Percentiles rank a stretch among this genome's conserved stretches.
Conservation (phyloP, 2,888 invertebrate genomes). For the Cryptophagus acutangulus region DNA sequence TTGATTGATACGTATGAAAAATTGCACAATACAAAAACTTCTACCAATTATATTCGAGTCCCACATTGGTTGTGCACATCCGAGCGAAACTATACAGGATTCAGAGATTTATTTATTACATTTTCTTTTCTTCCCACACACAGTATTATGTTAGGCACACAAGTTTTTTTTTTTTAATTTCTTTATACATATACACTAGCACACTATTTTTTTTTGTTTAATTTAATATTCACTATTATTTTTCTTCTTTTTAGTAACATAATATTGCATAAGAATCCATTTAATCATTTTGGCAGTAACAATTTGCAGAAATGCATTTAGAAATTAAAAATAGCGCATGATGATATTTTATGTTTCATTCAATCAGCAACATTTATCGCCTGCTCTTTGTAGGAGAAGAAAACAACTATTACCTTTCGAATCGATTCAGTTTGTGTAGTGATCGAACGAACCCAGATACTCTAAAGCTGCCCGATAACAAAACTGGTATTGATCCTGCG, state of each 20-base stretch:
- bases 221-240: slow-evolving; percentile 2
- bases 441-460: slow-evolving; percentile 96
- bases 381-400: slow-evolving; percentile 28
- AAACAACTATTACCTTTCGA: slow-evolving; percentile 10
- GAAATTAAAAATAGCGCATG: slow-evolving; percentile 18
- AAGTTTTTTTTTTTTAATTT: slow-evolving; percentile 38
- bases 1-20: slow-evolving; percentile 16
- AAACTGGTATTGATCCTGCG: slow-evolving; percentile 98
- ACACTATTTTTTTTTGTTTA: slow-evolving; percentile 40
- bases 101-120: slow-evolving; percentile 15
- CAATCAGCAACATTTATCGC: no score
- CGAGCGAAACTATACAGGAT: slow-evolving; percentile 27
- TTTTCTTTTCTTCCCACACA: slow-evolving; percentile 10
- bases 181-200: slow-evolving; percentile 46
- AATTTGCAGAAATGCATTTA: slow-evolving; percentile 12
- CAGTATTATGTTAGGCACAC: slow-evolving; percentile 22
- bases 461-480: slow-evolving; percentile 98
- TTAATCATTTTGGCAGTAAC: slow-evolving; percentile 6
- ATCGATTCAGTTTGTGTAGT: slow-evolving; percentile 70
- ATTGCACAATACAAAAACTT: slow-evolving; percentile 18
- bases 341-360: no score
- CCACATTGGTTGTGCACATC: slow-evolving; percentile 34
- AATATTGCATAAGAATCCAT: slow-evolving; percentile 3
- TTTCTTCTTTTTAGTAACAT: neutral
- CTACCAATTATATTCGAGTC: slow-evolving; percentile 18